Base-by-base conservation (phyloP, 2,113 vertebrate species). In the Terrapene triunguis region DNA sequence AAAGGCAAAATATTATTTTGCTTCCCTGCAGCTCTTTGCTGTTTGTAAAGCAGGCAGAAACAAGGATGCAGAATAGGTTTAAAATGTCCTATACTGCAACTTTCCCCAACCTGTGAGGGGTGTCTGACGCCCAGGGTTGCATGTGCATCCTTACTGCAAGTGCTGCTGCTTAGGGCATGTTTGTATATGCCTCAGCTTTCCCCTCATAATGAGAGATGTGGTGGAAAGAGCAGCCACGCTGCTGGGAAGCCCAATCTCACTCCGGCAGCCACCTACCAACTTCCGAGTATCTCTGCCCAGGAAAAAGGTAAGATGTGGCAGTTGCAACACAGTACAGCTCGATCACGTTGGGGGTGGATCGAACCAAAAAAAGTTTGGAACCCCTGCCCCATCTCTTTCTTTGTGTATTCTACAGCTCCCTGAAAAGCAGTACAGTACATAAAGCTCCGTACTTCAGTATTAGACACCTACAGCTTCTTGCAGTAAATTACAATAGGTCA, bases 1-100 rank as follows among this genome's bases (percentile, higher is more conserved):
- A 51, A 53, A 88, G 81, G 53, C 21, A 55, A 85, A 84, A 48
- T 84, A 35, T 50, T 44, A 48, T 13, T 35, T 54, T 27, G 9
- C 29, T n/a, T 89, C 48, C 3, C 5, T 27, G 32, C 21, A 76
- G 72, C 10, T 48, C 29, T 76, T 42, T 54, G 78, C 50, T 48
- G 47, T 85, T 93, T 84, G 72, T 9, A 84, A 55, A n/a, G 53
- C 86, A 65, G 38, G 42, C 74, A 80, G 57, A 54, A 83, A 74
- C 1, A 48, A n/a, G 80, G 50, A 80, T 32, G 13, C 44, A 11
- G 42, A 59, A 74, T 80, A 62, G 8, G 42, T 16, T 53, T 0
- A 0, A 44, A 42, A 53, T 29, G 76, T 6, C n/a, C 27, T 29
- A 32, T 24, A 17, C 27, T 50, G 21, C 51, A 50, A 35, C 51